Evolutionary conservation across 2,113 vertebrate genomes (phyloP).

Genomic region (Rhineura floridana): DNA sequence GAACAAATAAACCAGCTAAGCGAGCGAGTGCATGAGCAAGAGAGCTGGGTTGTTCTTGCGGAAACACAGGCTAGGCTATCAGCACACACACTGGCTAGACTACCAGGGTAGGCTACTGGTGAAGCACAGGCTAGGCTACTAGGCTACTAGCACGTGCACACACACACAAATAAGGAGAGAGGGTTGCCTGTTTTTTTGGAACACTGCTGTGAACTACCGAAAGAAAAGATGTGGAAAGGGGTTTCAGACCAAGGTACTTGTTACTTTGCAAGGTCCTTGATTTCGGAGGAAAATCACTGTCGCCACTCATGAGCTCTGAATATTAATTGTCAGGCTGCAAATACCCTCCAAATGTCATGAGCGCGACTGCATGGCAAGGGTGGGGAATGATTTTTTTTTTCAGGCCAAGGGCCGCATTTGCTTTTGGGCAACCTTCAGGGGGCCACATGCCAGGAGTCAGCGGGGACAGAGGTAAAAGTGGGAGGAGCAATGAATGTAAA

Average conservation of each 20-base stretch:
- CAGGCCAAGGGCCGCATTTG: too few relatives aligned
- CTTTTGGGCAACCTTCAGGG: too few relatives aligned
- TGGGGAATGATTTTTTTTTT: background rate
- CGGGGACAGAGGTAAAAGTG: too few relatives aligned
- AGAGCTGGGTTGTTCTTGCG: background rate
- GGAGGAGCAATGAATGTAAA: too few relatives aligned
- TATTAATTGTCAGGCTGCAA: background rate
- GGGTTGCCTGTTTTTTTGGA: background rate
- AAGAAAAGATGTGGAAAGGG: conserved; percentile 42
- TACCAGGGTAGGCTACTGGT: too few relatives aligned
- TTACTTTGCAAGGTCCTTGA: background rate
- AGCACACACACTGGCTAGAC: too few relatives aligned
- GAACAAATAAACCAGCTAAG: background rate
- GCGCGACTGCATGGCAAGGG: background rate
- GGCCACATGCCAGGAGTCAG: too few relatives aligned
- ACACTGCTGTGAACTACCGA: too few relatives aligned
- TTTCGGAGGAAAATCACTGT: background rate
- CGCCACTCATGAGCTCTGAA: background rate
- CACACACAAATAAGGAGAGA: background rate
- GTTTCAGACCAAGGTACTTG: background rate
- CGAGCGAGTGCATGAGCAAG: too few relatives aligned
- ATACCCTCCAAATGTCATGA: background rate
- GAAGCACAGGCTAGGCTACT: conserved; percentile 47
- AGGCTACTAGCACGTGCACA: too few relatives aligned
- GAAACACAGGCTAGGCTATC: conserved; percentile 21